Conservation (phyloP, 2,113 vertebrate species). For the Rhabdomys dilectus region DNA sequence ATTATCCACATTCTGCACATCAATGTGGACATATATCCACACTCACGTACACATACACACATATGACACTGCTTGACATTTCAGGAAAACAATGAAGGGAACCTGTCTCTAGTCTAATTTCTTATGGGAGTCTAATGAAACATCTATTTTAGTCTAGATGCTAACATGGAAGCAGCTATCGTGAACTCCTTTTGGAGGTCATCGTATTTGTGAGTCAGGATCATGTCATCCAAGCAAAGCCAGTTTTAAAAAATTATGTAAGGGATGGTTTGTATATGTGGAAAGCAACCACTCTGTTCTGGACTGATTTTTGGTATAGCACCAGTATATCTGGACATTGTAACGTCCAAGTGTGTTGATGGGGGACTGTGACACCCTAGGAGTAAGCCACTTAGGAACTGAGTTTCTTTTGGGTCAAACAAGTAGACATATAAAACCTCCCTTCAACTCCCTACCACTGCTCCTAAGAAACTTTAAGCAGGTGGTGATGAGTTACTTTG, state of each 20-base stretch:
- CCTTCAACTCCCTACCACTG: neutral
- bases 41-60: no score
- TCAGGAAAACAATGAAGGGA: neutral
- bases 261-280: neutral
- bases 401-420: neutral
- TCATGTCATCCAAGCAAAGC: neutral
- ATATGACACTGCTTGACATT: neutral
- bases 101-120: neutral
- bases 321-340: neutral
- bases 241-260: neutral
- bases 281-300: neutral
- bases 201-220: neutral
- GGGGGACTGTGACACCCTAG: neutral
- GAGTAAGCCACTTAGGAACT: neutral
- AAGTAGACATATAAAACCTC: neutral
- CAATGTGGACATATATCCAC: neutral
- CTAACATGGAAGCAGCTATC: neutral
- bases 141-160: neutral
- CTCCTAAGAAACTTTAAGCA: constrained; percentile 21
- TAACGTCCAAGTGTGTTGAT: neutral
- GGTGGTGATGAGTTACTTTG: neutral
- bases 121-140: neutral
- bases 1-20: no score
- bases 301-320: neutral
- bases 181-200: neutral